These are phyloP conservation scores for Phymastichus coffea DNA, from an alignment of 1,140 invertebrate genomes.

Conservation along the genomic window DNA sequence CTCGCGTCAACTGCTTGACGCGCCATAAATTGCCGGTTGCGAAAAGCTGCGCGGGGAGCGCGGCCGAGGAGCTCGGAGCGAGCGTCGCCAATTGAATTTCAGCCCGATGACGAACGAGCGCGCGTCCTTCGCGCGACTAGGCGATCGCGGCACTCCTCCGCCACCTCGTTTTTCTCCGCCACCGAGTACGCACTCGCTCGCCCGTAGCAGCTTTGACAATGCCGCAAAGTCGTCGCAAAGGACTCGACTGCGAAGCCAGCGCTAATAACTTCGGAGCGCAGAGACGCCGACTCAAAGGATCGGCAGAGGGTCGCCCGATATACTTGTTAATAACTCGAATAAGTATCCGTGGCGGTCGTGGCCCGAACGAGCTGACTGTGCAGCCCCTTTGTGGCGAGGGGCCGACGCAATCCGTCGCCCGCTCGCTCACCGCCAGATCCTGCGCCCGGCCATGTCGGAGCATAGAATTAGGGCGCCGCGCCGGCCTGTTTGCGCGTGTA, in stretches of 20 bases:
- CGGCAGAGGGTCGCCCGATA: no score
- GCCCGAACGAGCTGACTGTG: no score
- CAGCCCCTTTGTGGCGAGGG: not conserved
- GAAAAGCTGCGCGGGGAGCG: constrained; percentile 22
- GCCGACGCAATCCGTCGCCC: not conserved
- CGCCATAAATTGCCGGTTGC: constrained; percentile 44
- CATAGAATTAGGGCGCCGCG: not conserved
- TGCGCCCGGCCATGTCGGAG: not conserved
- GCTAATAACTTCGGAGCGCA: no score
- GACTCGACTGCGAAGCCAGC: no score
- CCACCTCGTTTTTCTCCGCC: not conserved
- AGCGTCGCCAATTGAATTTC: constrained; percentile 47
- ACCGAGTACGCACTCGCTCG: no score
- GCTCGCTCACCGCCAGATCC: not conserved
- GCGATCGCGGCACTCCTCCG: not conserved
- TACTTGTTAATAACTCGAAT: no score
- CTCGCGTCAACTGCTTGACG: no score
- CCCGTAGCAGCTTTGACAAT: constrained; percentile 5
- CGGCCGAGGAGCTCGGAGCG: not conserved
- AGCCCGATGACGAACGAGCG: constrained; percentile 38
- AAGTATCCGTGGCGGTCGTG: no score
- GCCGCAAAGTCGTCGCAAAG: no score
- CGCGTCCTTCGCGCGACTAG: constrained; percentile 7
- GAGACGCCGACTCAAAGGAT: no score
- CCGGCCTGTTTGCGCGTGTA: not conserved